Evolutionary conservation across 2,797 vertebrate genomes (phyloP).

Genomic region (Crenuchus spilurus): DNA sequence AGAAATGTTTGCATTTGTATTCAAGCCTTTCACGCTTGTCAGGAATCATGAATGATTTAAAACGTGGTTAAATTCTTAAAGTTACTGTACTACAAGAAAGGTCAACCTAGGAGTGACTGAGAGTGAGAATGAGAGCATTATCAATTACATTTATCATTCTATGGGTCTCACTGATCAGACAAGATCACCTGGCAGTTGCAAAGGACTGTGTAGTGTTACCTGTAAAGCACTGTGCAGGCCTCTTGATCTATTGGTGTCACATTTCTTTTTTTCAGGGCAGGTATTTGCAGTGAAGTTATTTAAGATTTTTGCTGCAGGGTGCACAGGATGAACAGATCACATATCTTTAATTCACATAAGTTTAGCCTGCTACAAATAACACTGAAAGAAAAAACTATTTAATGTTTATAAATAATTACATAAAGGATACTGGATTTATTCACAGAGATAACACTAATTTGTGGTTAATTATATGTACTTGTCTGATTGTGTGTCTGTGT

Average conservation of each 20-base stretch:
- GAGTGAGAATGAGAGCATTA: neutral
- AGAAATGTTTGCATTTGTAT: no score
- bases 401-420: no score
- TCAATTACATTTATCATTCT: neutral
- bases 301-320: neutral
- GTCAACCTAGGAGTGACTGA: neutral
- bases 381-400: no score
- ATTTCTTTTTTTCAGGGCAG: neutral
- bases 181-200: conserved; percentile 11
- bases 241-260: neutral
- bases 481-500: conserved; percentile 14
- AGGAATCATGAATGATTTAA: no score
- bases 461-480: no score
- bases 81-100: neutral
- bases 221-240: neutral
- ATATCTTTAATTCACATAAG: no score
- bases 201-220: neutral
- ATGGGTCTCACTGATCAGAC: conserved; percentile 19
- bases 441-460: no score
- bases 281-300: neutral
- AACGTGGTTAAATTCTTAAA: no score
- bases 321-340: no score
- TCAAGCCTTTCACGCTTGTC: no score
- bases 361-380: no score
- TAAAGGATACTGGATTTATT: no score